Conservation (phyloP, 2,888 invertebrate species). For the Ectemnius cavifrons region DNA sequence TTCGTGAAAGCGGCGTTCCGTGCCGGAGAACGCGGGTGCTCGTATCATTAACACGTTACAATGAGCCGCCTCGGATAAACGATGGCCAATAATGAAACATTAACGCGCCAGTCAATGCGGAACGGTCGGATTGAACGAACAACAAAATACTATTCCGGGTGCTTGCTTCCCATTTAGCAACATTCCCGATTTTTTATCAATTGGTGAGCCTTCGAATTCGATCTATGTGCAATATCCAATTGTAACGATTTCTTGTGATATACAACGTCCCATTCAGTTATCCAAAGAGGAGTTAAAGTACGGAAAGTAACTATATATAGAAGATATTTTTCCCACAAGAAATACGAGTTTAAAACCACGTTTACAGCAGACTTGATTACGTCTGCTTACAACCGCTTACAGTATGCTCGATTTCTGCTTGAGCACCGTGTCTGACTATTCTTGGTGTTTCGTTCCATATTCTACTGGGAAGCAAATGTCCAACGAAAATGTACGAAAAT, state of each 20-base stretch:
- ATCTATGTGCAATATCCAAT: constrained; percentile 50
- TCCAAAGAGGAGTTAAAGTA: too few species aligned
- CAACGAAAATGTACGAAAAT: constrained; percentile 6
- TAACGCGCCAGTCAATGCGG: constrained; percentile 67
- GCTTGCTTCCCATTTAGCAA: constrained; percentile 51
- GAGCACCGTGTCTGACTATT: too few species aligned
- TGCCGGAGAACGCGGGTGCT: constrained; percentile 36
- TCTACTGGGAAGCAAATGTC: too few species aligned
- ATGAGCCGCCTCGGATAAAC: constrained; percentile 60
- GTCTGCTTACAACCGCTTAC: too few species aligned
- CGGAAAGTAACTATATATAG: too few species aligned
- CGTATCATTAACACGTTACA: constrained; percentile 65
- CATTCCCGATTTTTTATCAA: constrained; percentile 59
- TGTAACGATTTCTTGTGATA: constrained; percentile 20
- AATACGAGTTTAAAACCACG: too few species aligned
- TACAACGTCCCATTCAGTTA: neutral
- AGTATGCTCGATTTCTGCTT: too few species aligned
- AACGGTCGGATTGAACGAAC: constrained; percentile 63
- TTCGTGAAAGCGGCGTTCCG: constrained; percentile 56
- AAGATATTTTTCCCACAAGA: too few species aligned
- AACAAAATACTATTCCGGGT: constrained; percentile 61
- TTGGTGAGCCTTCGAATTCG: constrained; percentile 46
- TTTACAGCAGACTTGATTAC: too few species aligned
- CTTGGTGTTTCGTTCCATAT: too few species aligned
- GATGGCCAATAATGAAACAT: constrained; percentile 70